Conservation (phyloP, 2,797 vertebrate genomes). For the Xiphorhynchus erythropygius region DNA sequence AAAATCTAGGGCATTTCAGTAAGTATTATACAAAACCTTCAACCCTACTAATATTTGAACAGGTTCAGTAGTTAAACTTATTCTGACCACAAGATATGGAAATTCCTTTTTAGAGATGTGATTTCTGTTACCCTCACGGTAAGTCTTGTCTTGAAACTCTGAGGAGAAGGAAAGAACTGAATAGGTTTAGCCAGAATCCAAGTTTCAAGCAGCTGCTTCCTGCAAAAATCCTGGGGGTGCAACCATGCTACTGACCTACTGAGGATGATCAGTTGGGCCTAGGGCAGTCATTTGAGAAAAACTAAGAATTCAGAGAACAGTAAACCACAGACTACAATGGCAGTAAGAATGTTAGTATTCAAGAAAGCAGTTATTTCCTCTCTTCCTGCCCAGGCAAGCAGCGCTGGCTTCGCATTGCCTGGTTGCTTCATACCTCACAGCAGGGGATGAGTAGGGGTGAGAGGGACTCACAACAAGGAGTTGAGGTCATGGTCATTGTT, state of each 20-base stretch:
- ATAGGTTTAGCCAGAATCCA: neutral
- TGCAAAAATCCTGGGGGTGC: neutral
- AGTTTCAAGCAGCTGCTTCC: neutral
- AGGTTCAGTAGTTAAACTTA: neutral
- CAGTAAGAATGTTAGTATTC: slow-evolving; percentile 12
- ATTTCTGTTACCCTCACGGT: neutral
- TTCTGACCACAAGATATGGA: neutral
- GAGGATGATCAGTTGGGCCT: neutral
- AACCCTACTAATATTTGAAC: neutral
- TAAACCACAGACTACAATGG: neutral
- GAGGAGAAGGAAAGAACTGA: neutral
- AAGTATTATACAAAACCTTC: neutral
- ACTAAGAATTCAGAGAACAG: neutral
- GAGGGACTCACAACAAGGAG: slow-evolving; percentile 23
- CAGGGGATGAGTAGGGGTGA: neutral
- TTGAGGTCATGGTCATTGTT: neutral
- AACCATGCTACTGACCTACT: neutral
- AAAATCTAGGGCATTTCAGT: neutral
- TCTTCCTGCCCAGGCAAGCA: neutral
- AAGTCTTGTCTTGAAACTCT: neutral
- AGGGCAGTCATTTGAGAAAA: neutral
- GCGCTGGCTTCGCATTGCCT: neutral
- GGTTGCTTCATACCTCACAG: slow-evolving; percentile 24
- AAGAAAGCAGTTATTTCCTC: slow-evolving; percentile 35
- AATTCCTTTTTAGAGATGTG: neutral